Evolutionary conservation across 2,888 invertebrate species (phyloP).

Genomic region (Chironomus riparius): DNA sequence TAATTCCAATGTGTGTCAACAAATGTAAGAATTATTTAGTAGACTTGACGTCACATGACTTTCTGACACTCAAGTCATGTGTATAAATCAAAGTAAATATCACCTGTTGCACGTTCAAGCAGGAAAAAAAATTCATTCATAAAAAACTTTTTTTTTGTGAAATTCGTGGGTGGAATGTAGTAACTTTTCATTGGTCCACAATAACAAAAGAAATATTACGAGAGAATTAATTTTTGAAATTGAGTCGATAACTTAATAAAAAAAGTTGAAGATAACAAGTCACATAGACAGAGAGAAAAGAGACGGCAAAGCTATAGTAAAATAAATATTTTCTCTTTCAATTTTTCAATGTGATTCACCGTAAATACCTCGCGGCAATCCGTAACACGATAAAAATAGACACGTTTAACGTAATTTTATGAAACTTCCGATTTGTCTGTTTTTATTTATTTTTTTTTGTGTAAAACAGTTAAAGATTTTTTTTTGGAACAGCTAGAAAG

Average conservation of each 20-base stretch:
- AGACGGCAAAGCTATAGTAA: background rate
- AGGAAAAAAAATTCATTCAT: background rate
- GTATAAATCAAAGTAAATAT: background rate
- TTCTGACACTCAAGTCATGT: background rate
- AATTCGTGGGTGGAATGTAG: background rate
- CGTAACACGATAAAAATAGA: background rate
- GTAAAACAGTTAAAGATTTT: too few species aligned
- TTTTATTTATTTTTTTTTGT: too few species aligned
- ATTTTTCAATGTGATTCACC: background rate
- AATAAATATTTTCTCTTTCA: background rate
- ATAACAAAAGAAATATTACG: background rate
- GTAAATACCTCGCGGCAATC: background rate
- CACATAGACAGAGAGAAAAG: background rate
- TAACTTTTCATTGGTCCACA: background rate
- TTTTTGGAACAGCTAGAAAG: background rate
- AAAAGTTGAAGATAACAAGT: background rate
- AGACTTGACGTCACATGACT: background rate
- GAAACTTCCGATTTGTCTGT: background rate
- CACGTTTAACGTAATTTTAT: background rate
- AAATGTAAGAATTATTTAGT: too few species aligned
- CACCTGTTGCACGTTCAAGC: background rate
- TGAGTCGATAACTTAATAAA: background rate
- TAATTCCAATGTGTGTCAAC: too few species aligned
- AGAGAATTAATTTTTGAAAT: background rate
- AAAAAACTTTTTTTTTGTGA: background rate